phyloP scores from a whole-genome alignment of 2,888 invertebrate species.

The Acronicta alni region DNA sequence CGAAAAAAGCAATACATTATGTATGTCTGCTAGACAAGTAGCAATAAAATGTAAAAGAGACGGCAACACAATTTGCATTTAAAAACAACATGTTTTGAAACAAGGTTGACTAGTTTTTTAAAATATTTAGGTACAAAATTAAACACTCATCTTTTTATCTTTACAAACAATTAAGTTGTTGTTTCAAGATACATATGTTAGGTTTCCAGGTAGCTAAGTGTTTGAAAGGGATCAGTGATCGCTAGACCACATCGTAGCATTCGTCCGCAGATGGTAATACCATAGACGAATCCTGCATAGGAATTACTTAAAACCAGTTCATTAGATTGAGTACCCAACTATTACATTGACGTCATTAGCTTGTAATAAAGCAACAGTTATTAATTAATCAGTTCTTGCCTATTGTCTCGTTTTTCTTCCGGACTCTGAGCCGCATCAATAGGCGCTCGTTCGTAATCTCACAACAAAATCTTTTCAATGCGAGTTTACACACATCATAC shows the following conservation, averaged over 20 bases:
- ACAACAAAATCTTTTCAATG: neutral
- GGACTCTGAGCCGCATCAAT: slow-evolving; percentile 5
- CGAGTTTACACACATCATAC: neutral
- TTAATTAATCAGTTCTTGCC: too few relatives aligned
- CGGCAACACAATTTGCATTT: slow-evolving; percentile 9
- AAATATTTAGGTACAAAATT: slow-evolving; percentile 4
- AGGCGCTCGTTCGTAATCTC: neutral
- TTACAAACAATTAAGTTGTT: slow-evolving; percentile 23
- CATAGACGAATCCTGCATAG: too few relatives aligned
- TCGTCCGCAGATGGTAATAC: too few relatives aligned
- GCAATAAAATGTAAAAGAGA: slow-evolving; percentile 5
- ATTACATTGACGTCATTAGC: too few relatives aligned
- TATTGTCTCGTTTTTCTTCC: neutral
- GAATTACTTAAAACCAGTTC: too few relatives aligned
- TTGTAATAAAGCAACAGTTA: too few relatives aligned
- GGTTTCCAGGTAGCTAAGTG: too few relatives aligned
- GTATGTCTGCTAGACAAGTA: too few relatives aligned
- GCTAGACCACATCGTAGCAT: too few relatives aligned
- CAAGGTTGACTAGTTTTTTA: slow-evolving; percentile 26
- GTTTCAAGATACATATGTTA: too few relatives aligned
- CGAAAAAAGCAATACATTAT: neutral
- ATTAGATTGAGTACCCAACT: too few relatives aligned
- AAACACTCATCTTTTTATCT: neutral
- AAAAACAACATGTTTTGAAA: slow-evolving; percentile 10
- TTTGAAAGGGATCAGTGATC: too few relatives aligned